Conservation (phyloP, 2,797 vertebrate genomes). For the Arnoldichthys spilopterus region DNA sequence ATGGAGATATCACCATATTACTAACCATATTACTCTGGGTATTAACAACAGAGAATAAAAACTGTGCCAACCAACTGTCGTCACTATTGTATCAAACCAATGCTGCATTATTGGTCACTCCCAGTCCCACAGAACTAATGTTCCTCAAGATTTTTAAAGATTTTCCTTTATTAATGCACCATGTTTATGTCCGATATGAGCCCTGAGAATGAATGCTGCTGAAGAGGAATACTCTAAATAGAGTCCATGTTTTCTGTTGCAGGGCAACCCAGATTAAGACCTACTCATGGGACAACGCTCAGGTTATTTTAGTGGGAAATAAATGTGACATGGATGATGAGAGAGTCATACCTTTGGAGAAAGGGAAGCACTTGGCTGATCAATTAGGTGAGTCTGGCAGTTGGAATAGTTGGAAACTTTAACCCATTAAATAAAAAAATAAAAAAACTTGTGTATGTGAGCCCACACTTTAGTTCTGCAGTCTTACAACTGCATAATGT, state of each 20-base stretch:
- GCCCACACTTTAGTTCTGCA: neutral
- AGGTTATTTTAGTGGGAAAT: slow-evolving; percentile 96
- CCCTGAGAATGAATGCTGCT: neutral
- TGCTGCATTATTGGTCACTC: too few species aligned
- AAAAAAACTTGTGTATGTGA: neutral
- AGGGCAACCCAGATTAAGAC: slow-evolving; percentile 98
- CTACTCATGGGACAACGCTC: slow-evolving; percentile 97
- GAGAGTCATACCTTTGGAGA: slow-evolving; percentile 87
- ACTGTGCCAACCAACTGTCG: too few species aligned
- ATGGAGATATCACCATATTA: too few species aligned
- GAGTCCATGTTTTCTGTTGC: slow-evolving; percentile 42
- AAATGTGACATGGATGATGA: slow-evolving; percentile 98
- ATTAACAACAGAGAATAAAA: too few species aligned
- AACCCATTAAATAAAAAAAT: neutral
- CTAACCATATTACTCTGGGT: too few species aligned
- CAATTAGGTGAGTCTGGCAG: slow-evolving; percentile 84
- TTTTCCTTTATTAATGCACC: too few species aligned
- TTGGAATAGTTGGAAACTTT: neutral
- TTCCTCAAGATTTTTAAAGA: too few species aligned
- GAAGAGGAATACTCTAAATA: neutral
- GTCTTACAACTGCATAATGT: neutral
- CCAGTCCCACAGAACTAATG: too few species aligned
- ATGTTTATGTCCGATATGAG: neutral
- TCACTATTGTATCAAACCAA: too few species aligned
- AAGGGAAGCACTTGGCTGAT: slow-evolving; percentile 91